These are phyloP conservation scores for Mus minutoides DNA, from an alignment of 2,797 vertebrate genomes.

Conservation along the genomic window DNA sequence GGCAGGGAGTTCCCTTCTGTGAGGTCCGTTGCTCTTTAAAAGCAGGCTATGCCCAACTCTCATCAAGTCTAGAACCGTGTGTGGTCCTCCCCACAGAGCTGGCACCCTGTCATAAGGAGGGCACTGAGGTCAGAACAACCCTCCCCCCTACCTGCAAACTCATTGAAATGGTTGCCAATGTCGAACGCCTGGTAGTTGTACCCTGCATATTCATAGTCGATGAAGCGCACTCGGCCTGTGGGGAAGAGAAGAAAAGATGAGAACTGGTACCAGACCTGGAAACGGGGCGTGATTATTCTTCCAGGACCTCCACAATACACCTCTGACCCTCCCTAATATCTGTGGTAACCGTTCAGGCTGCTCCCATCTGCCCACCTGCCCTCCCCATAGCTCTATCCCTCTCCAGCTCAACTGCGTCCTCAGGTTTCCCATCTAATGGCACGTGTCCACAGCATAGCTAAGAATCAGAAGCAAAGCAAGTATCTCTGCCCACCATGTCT, in stretches of 20 bases:
- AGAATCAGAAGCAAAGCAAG: neutral
- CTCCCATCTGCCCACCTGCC: neutral
- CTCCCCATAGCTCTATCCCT: neutral
- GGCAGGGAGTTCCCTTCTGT: neutral
- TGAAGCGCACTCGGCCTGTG: slow-evolving; percentile 93
- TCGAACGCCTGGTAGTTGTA: slow-evolving; percentile 99
- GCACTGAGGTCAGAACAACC: fast-evolving
- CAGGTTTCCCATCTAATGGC: neutral
- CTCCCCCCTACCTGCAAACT: slow-evolving; percentile 93
- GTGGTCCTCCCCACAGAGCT: neutral
- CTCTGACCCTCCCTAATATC: neutral
- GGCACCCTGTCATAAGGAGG: neutral
- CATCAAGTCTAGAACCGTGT: neutral
- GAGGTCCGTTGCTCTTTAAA: neutral
- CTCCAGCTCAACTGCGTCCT: neutral
- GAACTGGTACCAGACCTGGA: neutral
- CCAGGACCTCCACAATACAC: neutral
- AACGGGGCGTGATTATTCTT: neutral
- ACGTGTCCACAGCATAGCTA: neutral
- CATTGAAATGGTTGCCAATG: slow-evolving; percentile 99
- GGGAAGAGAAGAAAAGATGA: neutral
- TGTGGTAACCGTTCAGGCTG: neutral
- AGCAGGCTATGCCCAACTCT: neutral
- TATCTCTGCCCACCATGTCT: neutral
- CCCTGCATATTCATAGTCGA: slow-evolving; percentile 98